A percentile compares a stretch with the other conserved stretches of the same genome.
Conservation (phyloP, 2,888 invertebrate species). For the Malthinus seriepunctatus region DNA sequence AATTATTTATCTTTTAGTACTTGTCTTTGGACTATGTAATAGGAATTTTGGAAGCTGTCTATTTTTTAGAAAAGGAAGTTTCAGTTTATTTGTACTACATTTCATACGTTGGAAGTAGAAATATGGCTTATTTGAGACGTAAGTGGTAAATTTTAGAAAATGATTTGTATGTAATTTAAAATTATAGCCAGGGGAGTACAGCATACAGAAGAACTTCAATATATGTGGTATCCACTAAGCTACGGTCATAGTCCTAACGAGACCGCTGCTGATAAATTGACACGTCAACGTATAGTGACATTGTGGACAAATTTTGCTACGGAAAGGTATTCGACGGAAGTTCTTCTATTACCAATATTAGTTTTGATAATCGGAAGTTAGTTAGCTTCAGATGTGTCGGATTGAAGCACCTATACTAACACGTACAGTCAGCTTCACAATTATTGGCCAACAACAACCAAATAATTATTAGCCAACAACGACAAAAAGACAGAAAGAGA, state of each 20-base stretch:
- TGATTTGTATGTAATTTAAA: background rate
- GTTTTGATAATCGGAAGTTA: too few relatives aligned
- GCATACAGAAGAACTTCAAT: constrained; percentile 7
- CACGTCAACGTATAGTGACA: constrained; percentile 2
- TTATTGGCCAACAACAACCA: too few relatives aligned
- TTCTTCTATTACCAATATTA: constrained; percentile 13
- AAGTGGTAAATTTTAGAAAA: background rate
- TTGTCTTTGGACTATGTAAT: constrained; percentile 20
- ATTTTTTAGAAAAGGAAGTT: background rate
- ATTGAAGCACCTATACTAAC: too few relatives aligned
- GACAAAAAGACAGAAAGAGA: too few relatives aligned
- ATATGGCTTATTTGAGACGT: background rate
- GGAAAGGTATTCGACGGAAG: background rate
- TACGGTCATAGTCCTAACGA: background rate
- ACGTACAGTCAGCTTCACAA: too few relatives aligned
- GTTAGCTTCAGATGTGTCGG: too few relatives aligned
- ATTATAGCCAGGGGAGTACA: constrained; percentile 8
- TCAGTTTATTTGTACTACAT: constrained; percentile 11
- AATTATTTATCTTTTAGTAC: constrained; percentile 16
- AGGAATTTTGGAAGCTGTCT: constrained; percentile 9
- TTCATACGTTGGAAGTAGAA: constrained; percentile 8
- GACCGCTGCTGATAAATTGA: background rate
- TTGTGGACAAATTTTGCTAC: constrained; percentile 18
- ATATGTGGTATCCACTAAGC: background rate
- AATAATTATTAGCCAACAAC: too few relatives aligned